Evolutionary conservation across 1,140 invertebrate genomes (phyloP), one percentile per base, ranked within the genome.

Genomic region (Grapholita molesta): DNA sequence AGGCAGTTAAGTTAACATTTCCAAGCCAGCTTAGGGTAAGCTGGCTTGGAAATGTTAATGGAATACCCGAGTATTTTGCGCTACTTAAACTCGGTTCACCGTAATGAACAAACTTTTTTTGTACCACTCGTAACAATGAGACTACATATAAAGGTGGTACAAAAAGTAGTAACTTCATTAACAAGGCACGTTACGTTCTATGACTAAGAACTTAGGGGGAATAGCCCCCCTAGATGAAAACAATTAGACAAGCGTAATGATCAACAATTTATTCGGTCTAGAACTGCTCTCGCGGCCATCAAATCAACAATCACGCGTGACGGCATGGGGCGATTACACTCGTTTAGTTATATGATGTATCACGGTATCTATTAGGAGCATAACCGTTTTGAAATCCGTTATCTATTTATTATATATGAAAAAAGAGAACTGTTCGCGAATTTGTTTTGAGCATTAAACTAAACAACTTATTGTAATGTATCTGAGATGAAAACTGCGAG

Each of bases 261-360:
- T 57, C 24, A 57, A 28, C 23, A 15, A 61, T 61, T 30, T 61
- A 61, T 30, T 28, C 55, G 55, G 55, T 61, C 55, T 61, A 30
- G 25, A 61, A 61, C 30, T 61, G 55, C 15, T 25, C 55, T 30
- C 55, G 24, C 53, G 12, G 6, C 53, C 24, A 61, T 61, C 55
- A 61, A 61, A 61, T 61, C 55, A 30, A 61, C 55, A 30, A 61
- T 61, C 28, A 25, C 55, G 55, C 55, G 55, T 61, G 55, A 61
- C 55, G 55, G 55, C 55, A 61, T 28, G 55, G 52, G 52, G 55
- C 55, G 55, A 61, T 61, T 32, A 61, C 12, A 52, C 28, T 48
- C 53, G 53, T 57, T 57, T 61, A 61, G 55, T 61, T 61, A 28
- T 9, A 55, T 55, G 12, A 61, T 28, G 55, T 61, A 7, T 25